Percentiles rank a stretch among this genome's conserved stretches.
Evolutionary conservation across 2,888 invertebrate genomes (phyloP).

Genomic region (Ornithoptera alexandrae): DNA sequence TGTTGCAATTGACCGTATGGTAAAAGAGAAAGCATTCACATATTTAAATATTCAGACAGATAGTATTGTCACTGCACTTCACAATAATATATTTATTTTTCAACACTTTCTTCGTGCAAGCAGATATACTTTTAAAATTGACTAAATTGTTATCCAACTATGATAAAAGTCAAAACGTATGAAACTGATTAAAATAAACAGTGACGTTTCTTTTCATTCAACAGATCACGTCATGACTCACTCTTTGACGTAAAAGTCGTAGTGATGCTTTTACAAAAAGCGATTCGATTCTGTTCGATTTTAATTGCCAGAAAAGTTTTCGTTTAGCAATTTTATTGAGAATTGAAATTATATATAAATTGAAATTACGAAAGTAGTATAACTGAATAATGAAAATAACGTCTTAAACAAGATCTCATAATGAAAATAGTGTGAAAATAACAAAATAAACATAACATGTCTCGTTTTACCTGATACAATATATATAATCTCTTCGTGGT

Average conservation of each 20-base stretch:
- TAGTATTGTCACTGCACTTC: conserved; percentile 25
- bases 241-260: neutral
- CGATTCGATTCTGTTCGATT: neutral
- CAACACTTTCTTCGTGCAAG: conserved; percentile 36
- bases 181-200: conserved; percentile 17
- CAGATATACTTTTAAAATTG: conserved; percentile 47
- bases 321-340: neutral
- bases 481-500: too few species aligned
- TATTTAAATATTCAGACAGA: conserved; percentile 46
- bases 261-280: neutral
- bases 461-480: too few species aligned
- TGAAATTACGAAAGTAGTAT: too few species aligned
- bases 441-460: too few species aligned
- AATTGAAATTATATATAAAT: too few species aligned
- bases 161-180: conserved; percentile 17
- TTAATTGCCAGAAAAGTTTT: neutral
- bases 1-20: conserved; percentile 60
- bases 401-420: too few species aligned
- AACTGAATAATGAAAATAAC: too few species aligned
- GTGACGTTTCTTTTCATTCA: conserved; percentile 18
- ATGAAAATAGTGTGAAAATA: too few species aligned
- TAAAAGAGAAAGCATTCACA: conserved; percentile 65
- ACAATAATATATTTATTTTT: conserved; percentile 37
- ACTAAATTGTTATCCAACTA: conserved; percentile 29
- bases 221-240: conserved; percentile 5